Evolutionary conservation across 2,888 invertebrate species (phyloP).

Genomic region (Busseola fusca): DNA sequence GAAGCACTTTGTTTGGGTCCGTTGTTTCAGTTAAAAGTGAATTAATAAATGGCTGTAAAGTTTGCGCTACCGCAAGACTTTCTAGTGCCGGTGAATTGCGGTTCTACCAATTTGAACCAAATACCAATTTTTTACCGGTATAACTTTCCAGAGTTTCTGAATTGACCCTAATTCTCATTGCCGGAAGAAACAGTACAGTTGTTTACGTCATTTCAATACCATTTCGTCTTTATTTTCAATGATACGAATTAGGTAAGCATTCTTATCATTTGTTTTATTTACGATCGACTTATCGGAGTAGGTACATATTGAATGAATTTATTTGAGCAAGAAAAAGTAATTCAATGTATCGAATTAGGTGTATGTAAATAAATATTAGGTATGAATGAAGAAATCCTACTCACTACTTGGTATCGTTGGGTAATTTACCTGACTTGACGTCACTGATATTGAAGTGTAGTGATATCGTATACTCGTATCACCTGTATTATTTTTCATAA

Average conservation of each 20-base stretch:
- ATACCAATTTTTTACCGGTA: background rate
- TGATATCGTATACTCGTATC: slow-evolving; percentile 6
- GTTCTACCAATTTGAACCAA: background rate
- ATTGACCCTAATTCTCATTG: background rate
- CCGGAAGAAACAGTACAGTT: slow-evolving; percentile 3
- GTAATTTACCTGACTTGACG: slow-evolving; percentile 25
- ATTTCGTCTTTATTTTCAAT: slow-evolving; percentile 24
- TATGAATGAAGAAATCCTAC: background rate
- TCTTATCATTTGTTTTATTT: slow-evolving; percentile 16
- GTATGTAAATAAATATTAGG: slow-evolving; percentile 6
- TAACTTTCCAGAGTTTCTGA: slow-evolving; percentile 4
- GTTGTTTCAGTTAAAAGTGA: slow-evolving; percentile 6
- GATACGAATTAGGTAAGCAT: slow-evolving; percentile 47
- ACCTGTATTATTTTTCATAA: slow-evolving; percentile 13
- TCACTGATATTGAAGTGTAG: slow-evolving; percentile 6
- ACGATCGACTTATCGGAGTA: slow-evolving; percentile 2
- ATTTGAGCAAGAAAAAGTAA: background rate
- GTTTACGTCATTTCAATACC: background rate
- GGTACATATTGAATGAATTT: slow-evolving; percentile 19
- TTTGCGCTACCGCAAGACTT: background rate
- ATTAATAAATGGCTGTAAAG: slow-evolving; percentile 26
- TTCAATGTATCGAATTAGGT: background rate
- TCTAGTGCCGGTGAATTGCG: slow-evolving; percentile 3
- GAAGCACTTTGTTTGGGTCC: background rate
- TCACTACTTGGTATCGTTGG: slow-evolving; percentile 12